A percentile compares a stretch with the other conserved stretches of the same genome.
Conservation (phyloP, 1,140 invertebrate genomes). For the Drosophila triauraria region DNA sequence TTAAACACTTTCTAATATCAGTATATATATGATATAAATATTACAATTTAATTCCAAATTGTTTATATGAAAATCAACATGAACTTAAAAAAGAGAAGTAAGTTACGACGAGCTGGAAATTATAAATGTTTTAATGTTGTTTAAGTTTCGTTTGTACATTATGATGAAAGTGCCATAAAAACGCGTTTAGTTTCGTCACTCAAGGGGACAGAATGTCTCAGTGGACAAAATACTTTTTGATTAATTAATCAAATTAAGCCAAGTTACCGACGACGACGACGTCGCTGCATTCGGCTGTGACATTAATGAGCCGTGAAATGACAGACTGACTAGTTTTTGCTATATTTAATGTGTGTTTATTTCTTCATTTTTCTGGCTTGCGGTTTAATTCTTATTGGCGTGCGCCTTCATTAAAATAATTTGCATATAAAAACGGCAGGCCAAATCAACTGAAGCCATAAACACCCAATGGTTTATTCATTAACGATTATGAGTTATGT, state of each 20-base stretch:
- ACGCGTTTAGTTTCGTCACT: conserved; percentile 9
- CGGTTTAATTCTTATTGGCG: conserved; percentile 31
- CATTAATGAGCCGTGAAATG: conserved; percentile 73
- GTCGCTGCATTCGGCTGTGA: conserved; percentile 38
- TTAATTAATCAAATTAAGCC: conserved; percentile 48
- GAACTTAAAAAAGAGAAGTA: background rate
- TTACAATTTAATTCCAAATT: background rate
- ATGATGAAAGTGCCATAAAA: conserved; percentile 25
- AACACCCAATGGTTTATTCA: conserved; percentile 19
- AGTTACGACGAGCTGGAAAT: background rate
- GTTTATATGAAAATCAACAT: background rate
- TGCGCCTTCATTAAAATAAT: background rate
- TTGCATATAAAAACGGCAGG: conserved; percentile 19
- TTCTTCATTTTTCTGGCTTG: conserved; percentile 26
- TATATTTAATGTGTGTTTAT: conserved; percentile 14
- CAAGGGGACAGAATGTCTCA: background rate
- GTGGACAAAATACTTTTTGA: conserved; percentile 22
- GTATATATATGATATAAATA: background rate
- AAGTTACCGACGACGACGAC: conserved; percentile 21
- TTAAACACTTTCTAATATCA: conserved; percentile 22
- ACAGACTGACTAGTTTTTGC: conserved; percentile 63
- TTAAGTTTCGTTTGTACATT: conserved; percentile 19
- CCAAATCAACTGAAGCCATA: conserved; percentile 3
- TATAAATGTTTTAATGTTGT: conserved; percentile 33
- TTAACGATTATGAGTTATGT: background rate